A percentile compares a stretch with the other conserved stretches of the same genome.
Conservation (phyloP, 2,113 vertebrate genomes). For the Neotoma lepida region DNA sequence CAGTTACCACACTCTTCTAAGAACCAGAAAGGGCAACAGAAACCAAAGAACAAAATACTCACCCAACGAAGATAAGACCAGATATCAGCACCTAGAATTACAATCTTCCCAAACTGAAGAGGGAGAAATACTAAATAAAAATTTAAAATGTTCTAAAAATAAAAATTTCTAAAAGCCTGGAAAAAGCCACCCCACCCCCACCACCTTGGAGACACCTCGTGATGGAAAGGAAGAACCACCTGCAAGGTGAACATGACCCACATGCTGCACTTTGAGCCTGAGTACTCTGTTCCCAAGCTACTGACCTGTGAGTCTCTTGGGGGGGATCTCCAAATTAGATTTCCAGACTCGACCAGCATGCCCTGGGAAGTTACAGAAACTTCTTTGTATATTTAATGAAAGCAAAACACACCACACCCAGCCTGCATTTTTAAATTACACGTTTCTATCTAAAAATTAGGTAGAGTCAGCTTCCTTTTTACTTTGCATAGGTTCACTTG, state of each 20-base stretch:
- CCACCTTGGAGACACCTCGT: slow-evolving; percentile 39
- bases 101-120: too few species aligned
- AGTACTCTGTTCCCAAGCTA: slow-evolving; percentile 57
- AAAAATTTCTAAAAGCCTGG: background rate
- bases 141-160: slow-evolving; percentile 62
- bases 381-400: slow-evolving; percentile 67
- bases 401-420: background rate
- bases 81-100: too few species aligned
- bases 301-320: slow-evolving; percentile 35
- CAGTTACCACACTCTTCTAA: too few species aligned
- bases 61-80: too few species aligned
- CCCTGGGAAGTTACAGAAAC: slow-evolving; percentile 71
- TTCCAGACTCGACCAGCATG: slow-evolving; percentile 69
- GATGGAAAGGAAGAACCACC: slow-evolving; percentile 68
- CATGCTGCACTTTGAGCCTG: slow-evolving; percentile 72
- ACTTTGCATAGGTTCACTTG: background rate
- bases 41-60: too few species aligned
- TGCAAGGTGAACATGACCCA: slow-evolving; percentile 64
- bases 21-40: too few species aligned
- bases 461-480: background rate
- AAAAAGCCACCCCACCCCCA: background rate
- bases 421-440: background rate
- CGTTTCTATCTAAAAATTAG: background rate
- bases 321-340: slow-evolving; percentile 50
- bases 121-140: background rate